Evolutionary conservation across 2,888 invertebrate genomes (phyloP), one percentile per base, ranked within the genome.

Genomic region (Nemapogon koenigi): DNA sequence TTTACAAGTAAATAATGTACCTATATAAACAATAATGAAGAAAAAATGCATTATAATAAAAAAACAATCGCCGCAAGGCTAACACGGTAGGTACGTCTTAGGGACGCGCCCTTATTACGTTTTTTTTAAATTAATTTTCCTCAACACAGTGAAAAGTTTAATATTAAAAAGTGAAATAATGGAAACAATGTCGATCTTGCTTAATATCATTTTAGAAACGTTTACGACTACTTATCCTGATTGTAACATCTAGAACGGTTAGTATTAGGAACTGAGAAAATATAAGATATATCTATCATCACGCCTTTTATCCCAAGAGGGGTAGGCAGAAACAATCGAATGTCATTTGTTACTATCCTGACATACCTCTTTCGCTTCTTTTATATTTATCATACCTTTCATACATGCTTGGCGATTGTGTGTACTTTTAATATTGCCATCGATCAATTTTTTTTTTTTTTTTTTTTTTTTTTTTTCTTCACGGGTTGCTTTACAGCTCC

Each of bases 111-210:
- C 19, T 33, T 33, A 33, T 33, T 33, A 33, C 33, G 13, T 33
- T 19, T 16, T 33, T 33, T 33, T 33, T 19, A 33, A 14, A 31
- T 31, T 31, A 15, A 16, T 16, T 31, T 15, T 13, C n/a, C 19
- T 33, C 19, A 7, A 46, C 46, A 53, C 58, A 59, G 56, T 61
- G 57, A 59, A 69, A 70, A 67, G 66, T 70, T 70, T 66, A 60
- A 57, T 69, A 67, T 69, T 69, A 68, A 67, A 57, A 71, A 63
- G 50, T 57, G 49, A 51, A 59, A 57, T 62, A 68, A 62, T 62
- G n/a, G 8, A 35, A 35, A 35, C 25, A 35, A 35, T 26, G 35
- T 18, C 27, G 16, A 26, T n/a, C n/a, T n/a, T n/a, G n/a, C n/a
- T n/a, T n/a, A n/a, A n/a, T n/a, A n/a, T n/a, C n/a, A n/a, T n/a